Conservation (phyloP, 2,113 vertebrate genomes). For the Chaetops frenatus region DNA sequence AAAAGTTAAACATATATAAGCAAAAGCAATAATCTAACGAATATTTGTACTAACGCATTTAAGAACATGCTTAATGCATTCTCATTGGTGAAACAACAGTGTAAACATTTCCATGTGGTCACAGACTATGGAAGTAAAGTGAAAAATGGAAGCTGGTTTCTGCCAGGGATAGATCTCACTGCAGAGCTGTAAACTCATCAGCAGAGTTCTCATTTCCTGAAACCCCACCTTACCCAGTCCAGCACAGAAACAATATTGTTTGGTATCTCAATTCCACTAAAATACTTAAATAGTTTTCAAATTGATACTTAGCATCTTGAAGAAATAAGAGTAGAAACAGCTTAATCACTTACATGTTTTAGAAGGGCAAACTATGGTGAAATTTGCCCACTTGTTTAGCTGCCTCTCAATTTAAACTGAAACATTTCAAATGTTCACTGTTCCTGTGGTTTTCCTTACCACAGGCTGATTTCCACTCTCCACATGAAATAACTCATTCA, state of each 20-base stretch:
- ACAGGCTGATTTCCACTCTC: not conserved
- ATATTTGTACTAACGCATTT: not conserved
- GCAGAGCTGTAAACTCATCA: not conserved
- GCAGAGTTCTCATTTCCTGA: not conserved
- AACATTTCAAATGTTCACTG: not conserved
- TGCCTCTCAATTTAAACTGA: not conserved
- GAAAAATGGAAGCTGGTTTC: not conserved
- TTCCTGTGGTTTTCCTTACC: not conserved
- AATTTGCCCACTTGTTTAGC: not conserved
- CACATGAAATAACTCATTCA: not conserved
- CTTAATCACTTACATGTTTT: not conserved
- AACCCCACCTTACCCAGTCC: not conserved
- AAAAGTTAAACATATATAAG: not conserved
- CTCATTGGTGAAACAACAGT: not conserved
- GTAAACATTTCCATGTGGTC: too few species aligned
- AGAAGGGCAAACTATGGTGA: not conserved
- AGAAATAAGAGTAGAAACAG: not conserved
- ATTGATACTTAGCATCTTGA: not conserved
- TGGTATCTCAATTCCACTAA: not conserved
- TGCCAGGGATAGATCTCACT: not conserved
- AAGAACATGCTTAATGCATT: not conserved
- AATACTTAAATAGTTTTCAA: not conserved
- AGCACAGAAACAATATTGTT: not conserved
- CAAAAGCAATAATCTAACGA: not conserved
- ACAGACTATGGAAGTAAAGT: not conserved